A percentile compares a stretch with the other conserved stretches of the same genome.
These are phyloP conservation scores for Drosophila elegans DNA, from an alignment of 1,140 invertebrate species.

Conservation along the genomic window DNA sequence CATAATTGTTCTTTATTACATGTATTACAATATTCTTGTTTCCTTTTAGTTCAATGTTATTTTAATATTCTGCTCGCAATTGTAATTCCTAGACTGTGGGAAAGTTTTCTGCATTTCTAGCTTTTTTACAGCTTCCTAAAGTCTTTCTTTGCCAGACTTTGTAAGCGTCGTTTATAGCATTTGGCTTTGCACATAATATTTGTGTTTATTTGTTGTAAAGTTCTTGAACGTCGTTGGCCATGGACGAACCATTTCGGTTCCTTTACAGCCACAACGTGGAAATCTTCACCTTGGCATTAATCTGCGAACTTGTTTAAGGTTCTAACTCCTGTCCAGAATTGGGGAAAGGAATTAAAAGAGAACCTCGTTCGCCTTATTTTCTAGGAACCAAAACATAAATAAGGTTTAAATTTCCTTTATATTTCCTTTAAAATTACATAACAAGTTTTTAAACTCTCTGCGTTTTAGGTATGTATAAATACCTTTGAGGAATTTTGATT, in stretches of 20 bases:
- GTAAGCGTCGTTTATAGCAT: conserved; percentile 6
- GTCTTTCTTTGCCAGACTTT: not conserved
- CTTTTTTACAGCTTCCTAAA: not conserved
- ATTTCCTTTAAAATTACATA: too few species aligned
- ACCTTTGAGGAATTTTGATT: not conserved
- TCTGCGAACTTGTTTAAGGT: conserved; percentile 54
- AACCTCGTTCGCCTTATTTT: conserved; percentile 34
- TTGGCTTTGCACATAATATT: not conserved
- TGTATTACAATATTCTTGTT: not conserved
- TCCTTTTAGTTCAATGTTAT: not conserved
- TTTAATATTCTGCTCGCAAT: not conserved
- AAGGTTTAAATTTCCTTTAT: too few species aligned
- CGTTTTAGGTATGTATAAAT: not conserved
- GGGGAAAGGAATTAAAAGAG: conserved; percentile 25
- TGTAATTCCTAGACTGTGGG: conserved; percentile 5
- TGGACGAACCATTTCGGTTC: conserved; percentile 25
- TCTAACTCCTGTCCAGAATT: conserved; percentile 11
- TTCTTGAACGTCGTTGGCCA: conserved; percentile 65
- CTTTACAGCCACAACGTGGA: conserved; percentile 57
- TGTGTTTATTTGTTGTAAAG: conserved; percentile 55
- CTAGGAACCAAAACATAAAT: too few species aligned
- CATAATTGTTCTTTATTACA: not conserved
- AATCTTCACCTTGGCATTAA: conserved; percentile 61
- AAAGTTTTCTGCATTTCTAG: not conserved
- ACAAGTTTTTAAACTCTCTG: not conserved